phyloP scores from a whole-genome alignment of 1,140 invertebrate genomes.

The Bombus superbus region DNA sequence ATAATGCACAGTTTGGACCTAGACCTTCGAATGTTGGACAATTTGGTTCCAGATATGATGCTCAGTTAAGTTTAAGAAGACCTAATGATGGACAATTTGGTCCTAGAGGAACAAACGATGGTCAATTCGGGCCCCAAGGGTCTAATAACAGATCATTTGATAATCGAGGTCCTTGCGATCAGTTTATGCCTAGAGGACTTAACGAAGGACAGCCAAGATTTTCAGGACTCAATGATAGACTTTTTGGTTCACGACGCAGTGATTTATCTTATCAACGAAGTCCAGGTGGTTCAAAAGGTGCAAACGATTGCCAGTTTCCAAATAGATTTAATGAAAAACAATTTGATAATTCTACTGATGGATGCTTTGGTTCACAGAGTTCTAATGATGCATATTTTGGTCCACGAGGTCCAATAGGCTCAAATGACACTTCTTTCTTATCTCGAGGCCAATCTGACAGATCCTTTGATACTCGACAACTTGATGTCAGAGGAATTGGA shows the following conservation, averaged over 20 bases:
- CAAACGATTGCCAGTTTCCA: constrained; percentile 16
- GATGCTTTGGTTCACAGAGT: background rate
- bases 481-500: constrained; percentile 22
- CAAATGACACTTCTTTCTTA: constrained; percentile 19
- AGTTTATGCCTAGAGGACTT: constrained; percentile 25
- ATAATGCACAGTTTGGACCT: constrained; percentile 36
- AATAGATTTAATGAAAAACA: constrained; percentile 37
- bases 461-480: background rate
- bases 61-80: constrained; percentile 28
- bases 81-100: constrained; percentile 47
- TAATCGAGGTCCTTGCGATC: constrained; percentile 3
- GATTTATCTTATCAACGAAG: constrained; percentile 47
- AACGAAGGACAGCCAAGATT: constrained; percentile 42
- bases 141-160: constrained; percentile 43
- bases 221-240: constrained; percentile 46
- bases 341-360: constrained; percentile 34
- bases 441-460: constrained; percentile 14
- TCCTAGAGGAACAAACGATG: constrained; percentile 50
- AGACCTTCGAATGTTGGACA: constrained; percentile 39
- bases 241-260: constrained; percentile 37
- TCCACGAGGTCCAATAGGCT: background rate
- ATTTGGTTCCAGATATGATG: constrained; percentile 30
- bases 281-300: constrained; percentile 6
- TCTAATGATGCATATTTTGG: constrained; percentile 21
- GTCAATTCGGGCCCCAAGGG: constrained; percentile 38